Base-by-base conservation (phyloP, 2,113 vertebrate species). In the Crotalus horridus region DNA sequence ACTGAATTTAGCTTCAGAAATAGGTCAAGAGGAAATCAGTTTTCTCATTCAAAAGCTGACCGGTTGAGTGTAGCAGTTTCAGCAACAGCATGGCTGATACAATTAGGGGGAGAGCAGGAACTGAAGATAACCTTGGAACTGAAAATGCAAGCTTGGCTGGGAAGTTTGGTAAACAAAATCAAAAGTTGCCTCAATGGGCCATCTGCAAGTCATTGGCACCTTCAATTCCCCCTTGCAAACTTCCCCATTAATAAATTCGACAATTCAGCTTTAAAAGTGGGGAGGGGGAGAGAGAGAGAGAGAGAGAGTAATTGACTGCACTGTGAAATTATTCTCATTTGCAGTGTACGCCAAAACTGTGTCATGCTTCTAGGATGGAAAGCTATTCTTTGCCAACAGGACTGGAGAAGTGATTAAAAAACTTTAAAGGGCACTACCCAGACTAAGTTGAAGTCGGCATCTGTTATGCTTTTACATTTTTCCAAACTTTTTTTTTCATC, bases 11-110 rank as follows among this genome's bases (percentile, higher is more conserved):
- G 12, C 94, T 94, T 96, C 96, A 93, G 95, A 97, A 97, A 94
- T 96, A 94, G 96, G 96, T 96, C 97, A 97, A 92, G 94, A 97
- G 95, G 95, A 97, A 96, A 94, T 88, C 85, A 94, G 92, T 93
- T 95, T 93, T 95, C 94, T 96, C 92, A 89, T 96, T 95, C 93
- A 92, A 88, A 95, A 96, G 96, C 95, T 96, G 95, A 97, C 97
- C 95, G 95, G 96, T 98, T 95, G 89, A 94, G 91, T 92, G 94
- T 95, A 91, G 95, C 88, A 53, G 21, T 39, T 81, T 90, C 26
- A 69, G 91, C 29, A 89, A 17, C 61, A 55, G 58, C 20, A 33
- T 69, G 64, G 15, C 74, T 21, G 74, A 29, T 81, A 39, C 13
- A 20, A 64, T 87, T 64, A 54, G 0, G 59, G 10, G 6, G 48